Conservation (phyloP, 2,888 invertebrate species). For the Autographa gamma region DNA sequence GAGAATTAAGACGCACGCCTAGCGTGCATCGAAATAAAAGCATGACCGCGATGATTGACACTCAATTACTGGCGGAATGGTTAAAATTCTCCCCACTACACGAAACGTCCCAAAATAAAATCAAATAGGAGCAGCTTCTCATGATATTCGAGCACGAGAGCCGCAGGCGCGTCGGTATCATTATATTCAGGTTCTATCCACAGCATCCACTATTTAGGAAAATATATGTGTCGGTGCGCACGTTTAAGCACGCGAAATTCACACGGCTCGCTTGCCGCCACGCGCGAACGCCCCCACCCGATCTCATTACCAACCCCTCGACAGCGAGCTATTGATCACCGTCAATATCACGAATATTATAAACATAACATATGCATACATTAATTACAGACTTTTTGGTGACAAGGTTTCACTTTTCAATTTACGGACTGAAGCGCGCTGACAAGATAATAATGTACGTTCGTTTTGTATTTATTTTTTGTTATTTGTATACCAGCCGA, state of each 20-base stretch:
- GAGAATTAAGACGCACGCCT: neutral
- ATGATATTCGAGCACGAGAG: slow-evolving; percentile 40
- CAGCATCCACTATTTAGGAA: slow-evolving; percentile 27
- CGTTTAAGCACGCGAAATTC: slow-evolving; percentile 77
- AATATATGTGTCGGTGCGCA: slow-evolving; percentile 64
- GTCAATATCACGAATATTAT: slow-evolving; percentile 71
- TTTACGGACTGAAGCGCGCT: neutral
- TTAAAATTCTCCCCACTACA: slow-evolving; percentile 23
- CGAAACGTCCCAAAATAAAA: slow-evolving; percentile 38
- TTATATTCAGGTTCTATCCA: slow-evolving; percentile 45
- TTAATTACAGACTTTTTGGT: slow-evolving; percentile 50
- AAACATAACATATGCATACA: slow-evolving; percentile 57
- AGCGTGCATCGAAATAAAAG: slow-evolving; percentile 6
- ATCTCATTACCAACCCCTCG: slow-evolving; percentile 79
- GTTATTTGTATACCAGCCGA: neutral
- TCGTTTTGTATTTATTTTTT: neutral
- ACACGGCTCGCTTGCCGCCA: slow-evolving; percentile 80
- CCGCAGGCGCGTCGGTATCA: slow-evolving; percentile 54
- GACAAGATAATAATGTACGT: neutral
- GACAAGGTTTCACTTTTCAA: slow-evolving; percentile 3
- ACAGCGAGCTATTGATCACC: slow-evolving; percentile 78
- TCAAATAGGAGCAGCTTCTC: slow-evolving; percentile 38
- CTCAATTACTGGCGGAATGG: slow-evolving; percentile 23
- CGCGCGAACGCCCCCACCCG: slow-evolving; percentile 82
- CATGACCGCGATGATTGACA: slow-evolving; percentile 31